Base-by-base conservation (phyloP, 23 tunicate genomes). In the Halocynthia aurantium region DNA sequence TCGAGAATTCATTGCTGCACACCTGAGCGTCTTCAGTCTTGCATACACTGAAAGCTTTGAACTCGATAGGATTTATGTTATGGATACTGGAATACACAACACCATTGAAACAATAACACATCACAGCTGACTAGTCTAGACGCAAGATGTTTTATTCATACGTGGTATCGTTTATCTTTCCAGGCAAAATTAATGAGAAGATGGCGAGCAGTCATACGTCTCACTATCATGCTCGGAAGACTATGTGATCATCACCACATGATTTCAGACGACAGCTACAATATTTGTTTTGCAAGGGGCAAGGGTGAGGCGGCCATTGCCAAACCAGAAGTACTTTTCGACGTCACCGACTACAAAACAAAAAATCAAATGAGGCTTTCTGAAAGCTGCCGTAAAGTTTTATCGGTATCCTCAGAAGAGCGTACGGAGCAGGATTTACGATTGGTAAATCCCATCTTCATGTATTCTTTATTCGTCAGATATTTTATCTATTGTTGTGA, bases 351-450 rank as follows among this genome's bases (percentile, higher is more conserved):
- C 49, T 88, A 88, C 61, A 88, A 88, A 83, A 88, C 80, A 84
- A 88, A 88, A 78, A 88, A 88, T 52, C 95, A 88, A 82, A 82
- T 73, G 51, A 82, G 83, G 8, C 75, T 88, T 10, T 88, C 95
- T n/a, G 95, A 88, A 51, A 83, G 88, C 7, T 83, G 84, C 8
- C 73, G 95, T 49, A 62, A 72, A 13, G 65, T 83, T 18, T 61
- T 88, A 51, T 53, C 82, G 0, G 57, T 52, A 10, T 84, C 87
- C 6, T 57, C 95, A 10, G 75, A 78, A 67, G 73, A 79, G 61
- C 61, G 95, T 65, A 78, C 87, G 12, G 81, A 79, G 6, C 87
- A 88, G 68, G 95, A 88, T 50, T 54, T 88, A 65, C 79, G 75
- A 57, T 61, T 83, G 81, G 95, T 88, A 52, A 10, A 77, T 53